phyloP scores from a whole-genome alignment of 2,113 vertebrate genomes.

The Trachemys scripta region DNA sequence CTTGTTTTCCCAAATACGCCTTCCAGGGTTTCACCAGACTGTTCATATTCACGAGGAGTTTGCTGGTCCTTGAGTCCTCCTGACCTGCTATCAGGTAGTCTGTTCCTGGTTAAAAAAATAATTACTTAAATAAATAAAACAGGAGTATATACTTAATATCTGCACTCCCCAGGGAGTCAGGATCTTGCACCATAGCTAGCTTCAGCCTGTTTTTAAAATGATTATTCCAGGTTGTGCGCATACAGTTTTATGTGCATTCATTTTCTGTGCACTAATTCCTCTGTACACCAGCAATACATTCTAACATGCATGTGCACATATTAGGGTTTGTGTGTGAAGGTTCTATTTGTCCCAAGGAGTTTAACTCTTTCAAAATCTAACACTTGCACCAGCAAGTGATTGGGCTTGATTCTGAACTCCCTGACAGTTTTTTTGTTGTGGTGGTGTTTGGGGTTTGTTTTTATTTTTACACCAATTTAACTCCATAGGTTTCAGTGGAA shows the following conservation, averaged over 20 bases:
- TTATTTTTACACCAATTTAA: not conserved
- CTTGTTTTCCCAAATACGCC: constrained; percentile 77
- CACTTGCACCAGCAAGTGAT: not conserved
- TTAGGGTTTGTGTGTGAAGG: not conserved
- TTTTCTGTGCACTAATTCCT: not conserved
- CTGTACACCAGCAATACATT: not conserved
- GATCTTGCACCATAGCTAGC: not conserved
- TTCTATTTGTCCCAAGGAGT: not conserved
- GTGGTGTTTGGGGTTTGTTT: not conserved
- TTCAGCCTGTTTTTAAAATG: not conserved
- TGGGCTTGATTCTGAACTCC: not conserved
- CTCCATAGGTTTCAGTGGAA: not conserved
- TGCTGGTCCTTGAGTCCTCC: constrained; percentile 83
- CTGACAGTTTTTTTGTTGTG: not conserved
- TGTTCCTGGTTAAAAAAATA: constrained; percentile 74
- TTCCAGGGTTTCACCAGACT: constrained; percentile 90
- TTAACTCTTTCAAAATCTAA: not conserved
- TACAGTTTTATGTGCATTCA: not conserved
- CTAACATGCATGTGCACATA: not conserved
- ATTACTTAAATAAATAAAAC: not conserved
- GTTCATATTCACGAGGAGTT: constrained; percentile 89
- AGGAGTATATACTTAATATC: not conserved
- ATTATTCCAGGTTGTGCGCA: not conserved
- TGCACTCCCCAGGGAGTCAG: not conserved
- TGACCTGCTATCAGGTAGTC: constrained; percentile 90